Conservation (phyloP, 2,113 vertebrate genomes). For the Himantopus leucocephalus region DNA sequence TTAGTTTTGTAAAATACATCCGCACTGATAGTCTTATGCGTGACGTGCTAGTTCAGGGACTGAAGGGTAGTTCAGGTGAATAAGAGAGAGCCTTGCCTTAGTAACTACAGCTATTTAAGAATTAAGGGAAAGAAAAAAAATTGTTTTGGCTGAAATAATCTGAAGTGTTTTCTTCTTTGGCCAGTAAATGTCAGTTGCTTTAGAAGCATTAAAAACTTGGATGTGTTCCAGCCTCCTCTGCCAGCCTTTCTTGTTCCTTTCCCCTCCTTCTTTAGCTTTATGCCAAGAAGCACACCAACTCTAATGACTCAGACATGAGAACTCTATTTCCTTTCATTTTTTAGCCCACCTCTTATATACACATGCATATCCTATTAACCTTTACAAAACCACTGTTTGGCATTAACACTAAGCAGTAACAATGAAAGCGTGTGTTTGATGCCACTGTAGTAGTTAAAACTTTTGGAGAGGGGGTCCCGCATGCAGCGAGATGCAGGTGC, state of each 20-base stretch:
- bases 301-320: background rate
- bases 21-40: rapidly evolving
- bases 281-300: background rate
- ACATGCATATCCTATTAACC: background rate
- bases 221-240: background rate
- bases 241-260: background rate
- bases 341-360: background rate
- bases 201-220: background rate
- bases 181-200: background rate
- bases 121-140: background rate
- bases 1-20: background rate
- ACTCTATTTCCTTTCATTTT: background rate
- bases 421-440: background rate
- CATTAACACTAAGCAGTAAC: background rate
- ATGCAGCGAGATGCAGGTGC: background rate
- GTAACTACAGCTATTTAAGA: background rate
- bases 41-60: background rate
- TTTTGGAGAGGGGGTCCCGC: background rate
- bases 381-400: background rate
- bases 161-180: background rate
- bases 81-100: background rate
- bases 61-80: background rate
- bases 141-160: constrained; percentile 17
- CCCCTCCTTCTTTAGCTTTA: background rate
- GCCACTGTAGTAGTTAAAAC: background rate